Conservation (phyloP, 1,140 invertebrate genomes). For the Aphelenchoides avenae region DNA sequence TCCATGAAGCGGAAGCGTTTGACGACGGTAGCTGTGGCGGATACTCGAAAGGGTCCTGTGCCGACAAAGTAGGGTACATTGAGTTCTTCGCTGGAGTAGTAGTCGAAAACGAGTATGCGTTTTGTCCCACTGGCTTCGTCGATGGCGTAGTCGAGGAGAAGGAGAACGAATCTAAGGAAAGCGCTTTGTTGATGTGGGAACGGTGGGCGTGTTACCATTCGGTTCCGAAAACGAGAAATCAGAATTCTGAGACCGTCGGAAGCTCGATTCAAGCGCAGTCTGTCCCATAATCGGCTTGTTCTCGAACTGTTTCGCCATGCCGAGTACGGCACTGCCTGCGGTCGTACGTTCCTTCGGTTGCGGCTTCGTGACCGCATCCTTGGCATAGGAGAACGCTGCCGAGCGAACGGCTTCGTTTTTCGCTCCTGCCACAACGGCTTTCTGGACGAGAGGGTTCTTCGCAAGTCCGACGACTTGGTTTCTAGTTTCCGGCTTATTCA, state of each 20-base stretch:
- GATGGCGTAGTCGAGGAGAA: not conserved
- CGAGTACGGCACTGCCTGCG: conserved; percentile 4
- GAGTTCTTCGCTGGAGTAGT: too few relatives aligned
- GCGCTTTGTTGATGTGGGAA: too few relatives aligned
- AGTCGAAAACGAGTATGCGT: not conserved
- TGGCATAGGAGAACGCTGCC: conserved; percentile 29
- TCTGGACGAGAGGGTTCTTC: conserved; percentile 29
- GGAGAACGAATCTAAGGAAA: too few relatives aligned
- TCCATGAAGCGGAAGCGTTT: too few relatives aligned
- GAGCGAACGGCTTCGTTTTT: conserved; percentile 41
- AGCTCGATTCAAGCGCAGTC: not conserved
- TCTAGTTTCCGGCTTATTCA: conserved; percentile 28
- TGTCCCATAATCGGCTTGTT: conserved; percentile 42
- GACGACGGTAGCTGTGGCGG: conserved; percentile 14
- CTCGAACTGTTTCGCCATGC: conserved; percentile 37
- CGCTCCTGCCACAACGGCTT: conserved; percentile 28
- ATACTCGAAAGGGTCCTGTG: conserved; percentile 12
- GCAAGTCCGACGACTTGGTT: conserved; percentile 13
- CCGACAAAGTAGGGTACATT: conserved; percentile 7
- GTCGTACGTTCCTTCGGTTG: conserved; percentile 1
- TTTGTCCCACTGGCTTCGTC: not conserved
- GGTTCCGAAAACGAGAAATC: too few relatives aligned
- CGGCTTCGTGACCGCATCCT: conserved; percentile 19
- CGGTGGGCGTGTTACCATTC: too few relatives aligned
- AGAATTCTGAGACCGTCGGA: too few relatives aligned